Evolutionary conservation across 2,888 invertebrate genomes (phyloP), one percentile per base, ranked within the genome.

Genomic region (Actias luna): DNA sequence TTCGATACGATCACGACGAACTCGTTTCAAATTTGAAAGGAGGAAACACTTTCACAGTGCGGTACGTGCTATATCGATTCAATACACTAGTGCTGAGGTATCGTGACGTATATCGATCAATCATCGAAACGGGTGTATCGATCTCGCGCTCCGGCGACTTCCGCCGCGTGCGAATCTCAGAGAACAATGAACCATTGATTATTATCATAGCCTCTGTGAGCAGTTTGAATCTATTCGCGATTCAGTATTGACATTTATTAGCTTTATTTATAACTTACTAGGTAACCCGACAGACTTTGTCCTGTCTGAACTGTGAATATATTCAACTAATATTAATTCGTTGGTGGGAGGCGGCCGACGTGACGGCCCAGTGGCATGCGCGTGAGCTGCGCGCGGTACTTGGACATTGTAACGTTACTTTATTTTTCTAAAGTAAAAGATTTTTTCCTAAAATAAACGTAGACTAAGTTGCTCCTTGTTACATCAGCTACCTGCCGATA

Each of bases 111-210:
- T 42, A 55, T 29, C 27, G 55, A 55, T 55, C 55, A 29, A 55
- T 55, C 55, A 55, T 55, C 29, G 55, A 7, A 55, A 29, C 29
- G 55, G n/a, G 55, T 55, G 55, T 29, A 55, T 55, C 55, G 29
- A 55, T 55, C 55, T 29, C 55, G 16, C 42, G 42, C n/a, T 16
- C 5, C 42, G n/a, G 46, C 46, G 46, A 12, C 25, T 7, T 3
- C 14, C 29, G 29, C 55, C 5, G 18, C 57, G 31, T 58, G 58
- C 62, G 58, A 62, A 62, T 58, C 62, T 2, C 25, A 22, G 31
- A 39, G 62, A 62, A 62, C 62, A 62, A 62, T 62, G 58, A 62
- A 31, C 62, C 46, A 62, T 62, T 46, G 62, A 62, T 62, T 50
- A 10, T 10, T 39, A 58, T 57, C 58, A 27, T 62, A 57, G 42